Percentiles rank a stretch among this genome's conserved stretches.
phyloP scores from a whole-genome alignment of 2,797 vertebrate genomes.

The Mastacembelus armatus region DNA sequence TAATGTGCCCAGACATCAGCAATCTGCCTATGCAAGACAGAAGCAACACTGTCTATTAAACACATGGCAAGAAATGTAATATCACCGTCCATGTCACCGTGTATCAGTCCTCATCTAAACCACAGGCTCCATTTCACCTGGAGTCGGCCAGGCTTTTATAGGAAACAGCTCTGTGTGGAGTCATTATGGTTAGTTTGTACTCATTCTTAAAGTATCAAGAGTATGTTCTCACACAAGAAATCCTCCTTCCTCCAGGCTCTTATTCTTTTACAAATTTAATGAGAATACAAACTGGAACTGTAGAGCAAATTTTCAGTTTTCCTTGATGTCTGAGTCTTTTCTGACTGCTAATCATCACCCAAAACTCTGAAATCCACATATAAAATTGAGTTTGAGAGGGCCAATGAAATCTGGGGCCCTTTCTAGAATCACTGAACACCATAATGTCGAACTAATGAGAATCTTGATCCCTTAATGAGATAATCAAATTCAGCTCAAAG shows the following conservation, averaged over 20 bases:
- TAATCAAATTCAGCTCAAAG: conserved; percentile 51
- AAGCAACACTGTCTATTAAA: conserved; percentile 46
- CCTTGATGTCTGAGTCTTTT: conserved; percentile 52
- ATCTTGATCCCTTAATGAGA: conserved; percentile 42
- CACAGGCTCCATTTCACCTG: conserved; percentile 23
- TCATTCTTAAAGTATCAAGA: conserved; percentile 20
- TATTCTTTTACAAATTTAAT: conserved; percentile 49
- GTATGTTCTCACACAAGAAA: conserved; percentile 3
- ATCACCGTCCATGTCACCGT: conserved; percentile 42
- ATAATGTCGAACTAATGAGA: conserved; percentile 61
- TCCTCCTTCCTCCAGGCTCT: conserved; percentile 46
- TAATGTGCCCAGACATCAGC: conserved; percentile 56
- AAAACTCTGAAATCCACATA: conserved; percentile 45
- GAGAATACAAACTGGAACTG: conserved; percentile 47
- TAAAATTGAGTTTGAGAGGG: conserved; percentile 41
- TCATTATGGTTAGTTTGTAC: conserved; percentile 37
- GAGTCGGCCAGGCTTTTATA: conserved; percentile 17
- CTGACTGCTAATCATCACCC: conserved; percentile 46
- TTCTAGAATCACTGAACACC: conserved; percentile 32
- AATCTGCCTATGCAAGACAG: conserved; percentile 47
- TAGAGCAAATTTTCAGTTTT: conserved; percentile 45
- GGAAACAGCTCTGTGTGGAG: conserved; percentile 28
- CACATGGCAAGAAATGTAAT: conserved; percentile 57
- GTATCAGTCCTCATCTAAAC: conserved; percentile 33
- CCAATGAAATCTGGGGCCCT: conserved; percentile 14